phyloP scores from a whole-genome alignment of 2,797 vertebrate genomes.

The Chlorospingus flavigularis region DNA sequence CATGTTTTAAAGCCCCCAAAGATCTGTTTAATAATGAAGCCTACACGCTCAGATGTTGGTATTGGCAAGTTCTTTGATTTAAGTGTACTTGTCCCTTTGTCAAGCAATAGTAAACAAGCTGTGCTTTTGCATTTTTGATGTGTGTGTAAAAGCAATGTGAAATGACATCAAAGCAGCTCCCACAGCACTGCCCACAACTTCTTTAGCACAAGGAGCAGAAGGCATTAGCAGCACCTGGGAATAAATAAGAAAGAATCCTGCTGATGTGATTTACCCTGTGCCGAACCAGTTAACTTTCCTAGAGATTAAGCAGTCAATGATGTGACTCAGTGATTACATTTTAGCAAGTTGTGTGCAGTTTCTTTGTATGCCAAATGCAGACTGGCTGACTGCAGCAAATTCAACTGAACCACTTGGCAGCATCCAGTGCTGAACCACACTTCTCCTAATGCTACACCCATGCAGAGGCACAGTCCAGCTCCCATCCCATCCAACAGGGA shows the following conservation, averaged over 20 bases:
- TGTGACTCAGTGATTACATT: conserved; percentile 72
- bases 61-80: conserved; percentile 44
- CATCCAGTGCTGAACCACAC: background rate
- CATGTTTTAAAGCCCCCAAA: conserved; percentile 34
- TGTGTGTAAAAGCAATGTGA: conserved; percentile 10
- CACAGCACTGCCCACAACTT: background rate
- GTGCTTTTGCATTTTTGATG: conserved; percentile 65
- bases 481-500: accelerated
- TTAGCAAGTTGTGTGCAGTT: conserved; percentile 62
- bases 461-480: background rate
- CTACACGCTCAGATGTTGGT: conserved; percentile 6
- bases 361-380: conserved; percentile 44
- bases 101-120: conserved; percentile 48
- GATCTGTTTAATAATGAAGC: conserved; percentile 48
- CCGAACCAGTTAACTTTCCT: conserved; percentile 64
- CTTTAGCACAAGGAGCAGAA: conserved; percentile 60
- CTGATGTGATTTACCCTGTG: conserved; percentile 35
- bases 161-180: conserved; percentile 49
- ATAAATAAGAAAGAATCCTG: conserved; percentile 60
- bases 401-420: conserved; percentile 34
- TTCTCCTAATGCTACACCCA: background rate
- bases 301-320: conserved; percentile 61
- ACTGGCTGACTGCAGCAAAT: conserved; percentile 61
- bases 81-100: conserved; percentile 43
- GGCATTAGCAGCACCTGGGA: conserved; percentile 61